These are phyloP conservation scores for Spea bombifrons DNA, from an alignment of 2,113 vertebrate genomes.

Conservation along the genomic window DNA sequence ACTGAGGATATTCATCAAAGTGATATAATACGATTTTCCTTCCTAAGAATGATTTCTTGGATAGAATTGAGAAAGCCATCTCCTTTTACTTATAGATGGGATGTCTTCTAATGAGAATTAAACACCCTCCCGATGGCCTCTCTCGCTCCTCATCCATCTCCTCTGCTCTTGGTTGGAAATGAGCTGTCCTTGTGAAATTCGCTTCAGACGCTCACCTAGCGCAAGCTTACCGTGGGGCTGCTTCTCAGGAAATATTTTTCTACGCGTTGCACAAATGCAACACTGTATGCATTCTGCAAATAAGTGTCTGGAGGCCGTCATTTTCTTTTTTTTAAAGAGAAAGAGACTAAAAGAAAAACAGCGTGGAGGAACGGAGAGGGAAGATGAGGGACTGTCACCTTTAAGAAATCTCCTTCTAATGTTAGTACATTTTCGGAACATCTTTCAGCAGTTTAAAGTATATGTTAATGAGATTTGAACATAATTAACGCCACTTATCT, in stretches of 20 bases:
- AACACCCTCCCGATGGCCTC: conserved; percentile 24
- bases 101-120: conserved; percentile 43
- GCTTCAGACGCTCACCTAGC: neutral
- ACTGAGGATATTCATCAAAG: conserved; percentile 31
- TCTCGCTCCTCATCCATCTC: conserved; percentile 31
- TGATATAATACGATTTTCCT: conserved; percentile 16
- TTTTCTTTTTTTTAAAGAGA: too few relatives aligned
- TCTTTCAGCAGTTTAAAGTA: too few relatives aligned
- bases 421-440: too few relatives aligned
- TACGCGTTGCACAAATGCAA: too few relatives aligned
- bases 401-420: too few relatives aligned
- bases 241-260: neutral
- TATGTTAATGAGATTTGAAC: too few relatives aligned
- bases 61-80: neutral
- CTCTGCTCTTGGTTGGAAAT: conserved; percentile 2
- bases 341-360: too few relatives aligned
- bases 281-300: too few relatives aligned
- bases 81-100: conserved; percentile 25
- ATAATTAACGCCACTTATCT: too few relatives aligned
- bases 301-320: too few relatives aligned
- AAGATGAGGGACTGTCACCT: too few relatives aligned
- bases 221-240: neutral
- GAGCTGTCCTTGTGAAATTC: conserved; percentile 23
- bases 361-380: too few relatives aligned
- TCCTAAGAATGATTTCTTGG: conserved; percentile 30